phyloP scores from a whole-genome alignment of 2,113 vertebrate genomes.

The Caloenas nicobarica region DNA sequence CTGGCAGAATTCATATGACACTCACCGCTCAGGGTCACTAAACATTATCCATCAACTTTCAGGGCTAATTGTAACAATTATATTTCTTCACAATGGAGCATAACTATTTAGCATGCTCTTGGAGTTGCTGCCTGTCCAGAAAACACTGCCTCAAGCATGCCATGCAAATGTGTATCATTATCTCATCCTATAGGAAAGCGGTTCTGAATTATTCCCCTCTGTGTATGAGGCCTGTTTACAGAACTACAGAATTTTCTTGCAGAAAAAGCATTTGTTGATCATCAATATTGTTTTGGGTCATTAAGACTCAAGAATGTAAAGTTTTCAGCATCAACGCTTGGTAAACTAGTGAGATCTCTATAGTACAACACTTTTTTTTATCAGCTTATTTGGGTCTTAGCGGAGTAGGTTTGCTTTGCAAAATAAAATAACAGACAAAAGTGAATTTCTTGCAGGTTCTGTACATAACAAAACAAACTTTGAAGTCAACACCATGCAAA shows the following conservation, averaged over 20 bases:
- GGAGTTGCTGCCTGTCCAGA: neutral
- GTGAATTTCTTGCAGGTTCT: slow-evolving; percentile 45
- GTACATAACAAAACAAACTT: neutral
- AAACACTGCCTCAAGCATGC: neutral
- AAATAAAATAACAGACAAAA: neutral
- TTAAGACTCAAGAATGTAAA: neutral
- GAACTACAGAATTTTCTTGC: neutral
- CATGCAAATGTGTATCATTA: neutral
- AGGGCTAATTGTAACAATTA: neutral
- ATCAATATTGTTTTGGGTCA: neutral
- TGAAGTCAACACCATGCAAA: slow-evolving; percentile 32
- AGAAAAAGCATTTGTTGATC: neutral
- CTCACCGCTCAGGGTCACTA: neutral
- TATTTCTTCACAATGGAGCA: neutral
- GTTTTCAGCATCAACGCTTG: neutral
- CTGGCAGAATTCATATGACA: neutral
- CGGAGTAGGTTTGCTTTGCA: neutral
- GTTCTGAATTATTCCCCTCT: neutral
- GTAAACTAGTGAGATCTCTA: neutral
- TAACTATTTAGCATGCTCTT: neutral
- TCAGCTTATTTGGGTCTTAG: neutral
- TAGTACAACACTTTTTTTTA: neutral
- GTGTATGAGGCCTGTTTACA: neutral
- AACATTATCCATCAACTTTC: neutral
- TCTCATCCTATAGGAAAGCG: neutral